phyloP scores from a whole-genome alignment of 2,888 invertebrate genomes.

The Chrysotoxum bicinctum region DNA sequence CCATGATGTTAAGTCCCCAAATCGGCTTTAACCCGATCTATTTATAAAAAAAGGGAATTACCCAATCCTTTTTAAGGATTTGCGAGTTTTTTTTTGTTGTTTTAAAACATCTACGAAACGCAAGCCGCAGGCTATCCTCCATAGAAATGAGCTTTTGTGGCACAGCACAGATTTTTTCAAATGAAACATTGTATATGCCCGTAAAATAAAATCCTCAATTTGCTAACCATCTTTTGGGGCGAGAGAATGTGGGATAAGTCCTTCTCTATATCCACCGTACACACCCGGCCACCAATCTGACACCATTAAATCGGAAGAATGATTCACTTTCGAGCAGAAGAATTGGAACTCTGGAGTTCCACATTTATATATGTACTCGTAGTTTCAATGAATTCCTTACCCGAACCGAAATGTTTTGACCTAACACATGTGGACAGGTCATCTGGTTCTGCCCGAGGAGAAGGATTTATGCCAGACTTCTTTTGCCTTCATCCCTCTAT shows the following conservation, averaged over 20 bases:
- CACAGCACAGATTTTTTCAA: conserved; percentile 60
- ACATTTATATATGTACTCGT: too few species aligned
- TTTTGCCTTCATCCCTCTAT: neutral
- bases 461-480: conserved; percentile 56
- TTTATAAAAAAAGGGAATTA: conserved; percentile 6
- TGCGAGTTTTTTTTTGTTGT: conserved; percentile 8
- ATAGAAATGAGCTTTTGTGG: conserved; percentile 68
- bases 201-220: conserved; percentile 71
- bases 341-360: conserved; percentile 33
- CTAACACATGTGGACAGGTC: conserved; percentile 73
- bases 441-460: conserved; percentile 47
- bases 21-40: conserved; percentile 68
- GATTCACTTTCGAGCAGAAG: conserved; percentile 58
- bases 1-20: conserved; percentile 72
- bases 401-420: conserved; percentile 32
- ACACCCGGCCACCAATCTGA: conserved; percentile 34
- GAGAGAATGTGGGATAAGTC: conserved; percentile 67
- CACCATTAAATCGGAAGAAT: conserved; percentile 70
- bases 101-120: conserved; percentile 18
- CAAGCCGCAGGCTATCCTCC: conserved; percentile 70
- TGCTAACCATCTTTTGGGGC: conserved; percentile 72
- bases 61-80: conserved; percentile 25
- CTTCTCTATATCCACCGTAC: neutral
- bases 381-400: too few species aligned
- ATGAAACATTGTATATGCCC: conserved; percentile 22